phyloP scores from a whole-genome alignment of 2,888 invertebrate species.

The Pollenia angustigena region DNA sequence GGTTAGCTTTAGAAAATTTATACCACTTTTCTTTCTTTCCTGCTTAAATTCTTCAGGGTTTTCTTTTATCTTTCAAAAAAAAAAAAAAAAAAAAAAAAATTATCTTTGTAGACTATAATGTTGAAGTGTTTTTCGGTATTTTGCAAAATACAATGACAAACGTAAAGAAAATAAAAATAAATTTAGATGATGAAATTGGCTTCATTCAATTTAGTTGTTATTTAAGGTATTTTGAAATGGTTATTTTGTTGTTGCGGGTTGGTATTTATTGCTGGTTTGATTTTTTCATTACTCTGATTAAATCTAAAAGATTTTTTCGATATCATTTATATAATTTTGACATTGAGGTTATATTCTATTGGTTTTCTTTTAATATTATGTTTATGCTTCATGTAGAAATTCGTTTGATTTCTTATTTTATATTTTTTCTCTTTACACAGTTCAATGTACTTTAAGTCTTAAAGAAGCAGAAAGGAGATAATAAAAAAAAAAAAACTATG shows the following conservation, averaged over 20 bases:
- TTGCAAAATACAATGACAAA: not conserved
- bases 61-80: no score
- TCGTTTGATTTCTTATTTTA: not conserved
- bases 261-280: constrained; percentile 3
- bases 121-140: not conserved
- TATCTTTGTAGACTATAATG: not conserved
- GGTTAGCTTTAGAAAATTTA: no score
- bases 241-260: constrained; percentile 5
- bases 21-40: not conserved
- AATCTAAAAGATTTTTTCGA: not conserved
- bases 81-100: not conserved
- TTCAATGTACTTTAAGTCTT: not conserved
- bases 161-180: not conserved
- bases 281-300: constrained; percentile 30
- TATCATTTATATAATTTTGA: constrained; percentile 35
- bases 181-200: not conserved
- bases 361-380: not conserved
- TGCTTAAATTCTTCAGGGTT: not conserved
- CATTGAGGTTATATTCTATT: not conserved
- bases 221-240: constrained; percentile 16
- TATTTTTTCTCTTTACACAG: not conserved
- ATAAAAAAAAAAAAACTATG: no score
- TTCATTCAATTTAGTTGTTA: constrained; percentile 24
- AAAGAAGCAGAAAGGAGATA: no score
- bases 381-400: not conserved